Conservation (phyloP, 2,113 vertebrate species). For the sheep (Ovis aries) region ARS-UI_Ramb_v3.0 NC_056076.1:35558001-35558500, state of each 20-base stretch:
- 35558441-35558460: background rate
- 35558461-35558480: background rate
- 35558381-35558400: slow-evolving; percentile 13
- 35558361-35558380: background rate
- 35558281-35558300: background rate
- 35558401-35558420: background rate
- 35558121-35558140: background rate
- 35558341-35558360: background rate
- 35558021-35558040: background rate
- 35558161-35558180: background rate
- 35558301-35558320: background rate
- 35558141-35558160: background rate
- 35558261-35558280: background rate
- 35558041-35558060: background rate
- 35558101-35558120: background rate
- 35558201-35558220: background rate
- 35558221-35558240: background rate
- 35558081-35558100: background rate
- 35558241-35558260: background rate
- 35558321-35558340: background rate
- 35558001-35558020: background rate
- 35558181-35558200: background rate
- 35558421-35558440: background rate
- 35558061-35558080: background rate
- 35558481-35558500: background rate